phyloP scores from a whole-genome alignment of 1,140 invertebrate species.

The Pseudoatta argentina region DNA sequence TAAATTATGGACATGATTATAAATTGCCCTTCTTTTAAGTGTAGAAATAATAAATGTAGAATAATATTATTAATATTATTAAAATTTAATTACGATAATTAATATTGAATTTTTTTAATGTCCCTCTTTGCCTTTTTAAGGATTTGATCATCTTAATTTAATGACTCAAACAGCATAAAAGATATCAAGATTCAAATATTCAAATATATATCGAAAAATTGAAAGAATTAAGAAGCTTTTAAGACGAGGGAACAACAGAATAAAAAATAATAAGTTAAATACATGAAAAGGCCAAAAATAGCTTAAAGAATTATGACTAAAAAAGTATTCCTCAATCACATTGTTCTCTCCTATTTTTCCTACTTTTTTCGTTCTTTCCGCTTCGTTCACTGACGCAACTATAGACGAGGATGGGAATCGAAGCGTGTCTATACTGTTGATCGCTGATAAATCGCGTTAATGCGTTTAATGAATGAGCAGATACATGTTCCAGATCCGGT shows the following conservation, averaged over 20 bases:
- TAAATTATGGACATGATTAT: no score
- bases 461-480: conserved; percentile 63
- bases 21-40: no score
- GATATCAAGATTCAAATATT: neutral
- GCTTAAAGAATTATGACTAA: neutral
- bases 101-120: no score
- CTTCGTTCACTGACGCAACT: conserved; percentile 14
- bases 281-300: neutral
- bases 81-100: no score
- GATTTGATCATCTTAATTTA: neutral
- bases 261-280: neutral
- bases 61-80: no score
- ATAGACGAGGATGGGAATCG: conserved; percentile 36
- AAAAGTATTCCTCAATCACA: conserved; percentile 34
- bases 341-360: conserved; percentile 5
- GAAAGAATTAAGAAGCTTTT: neutral
- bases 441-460: conserved; percentile 60
- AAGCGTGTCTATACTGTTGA: conserved; percentile 57
- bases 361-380: conserved; percentile 9
- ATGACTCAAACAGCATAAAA: neutral
- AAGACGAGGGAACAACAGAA: neutral
- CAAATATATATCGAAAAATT: neutral
- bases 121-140: no score
- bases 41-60: neutral
- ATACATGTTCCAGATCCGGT: conserved; percentile 46